Percentiles rank a stretch among this genome's conserved stretches.
Evolutionary conservation across 2,888 invertebrate genomes (phyloP).

Genomic region (Macrophya alboannulata): DNA sequence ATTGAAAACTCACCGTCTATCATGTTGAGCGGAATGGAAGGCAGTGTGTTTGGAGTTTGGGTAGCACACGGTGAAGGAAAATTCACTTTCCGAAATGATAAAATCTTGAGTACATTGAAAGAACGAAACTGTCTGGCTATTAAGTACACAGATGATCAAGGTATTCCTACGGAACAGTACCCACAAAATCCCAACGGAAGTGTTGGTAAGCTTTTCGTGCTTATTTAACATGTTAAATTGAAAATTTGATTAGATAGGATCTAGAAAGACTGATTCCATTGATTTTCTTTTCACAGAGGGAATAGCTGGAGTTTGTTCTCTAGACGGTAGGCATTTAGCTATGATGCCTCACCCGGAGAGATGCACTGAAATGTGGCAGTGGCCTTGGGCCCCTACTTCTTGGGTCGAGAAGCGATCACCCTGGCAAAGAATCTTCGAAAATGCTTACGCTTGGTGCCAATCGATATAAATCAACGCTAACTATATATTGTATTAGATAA

Average conservation of each 20-base stretch:
- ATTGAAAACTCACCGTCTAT: slow-evolving; percentile 88
- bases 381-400: slow-evolving; percentile 86
- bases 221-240: slow-evolving; percentile 46
- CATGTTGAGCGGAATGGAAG: slow-evolving; percentile 95
- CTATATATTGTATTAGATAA: background rate
- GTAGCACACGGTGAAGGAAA: slow-evolving; percentile 97
- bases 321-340: slow-evolving; percentile 96
- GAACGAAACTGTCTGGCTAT: slow-evolving; percentile 87
- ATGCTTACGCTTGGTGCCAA: slow-evolving; percentile 89
- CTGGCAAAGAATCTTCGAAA: slow-evolving; percentile 96
- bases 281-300: slow-evolving; percentile 82
- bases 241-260: slow-evolving; percentile 11
- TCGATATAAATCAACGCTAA: slow-evolving; percentile 3
- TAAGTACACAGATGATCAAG: slow-evolving; percentile 92
- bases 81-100: slow-evolving; percentile 83
- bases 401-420: slow-evolving; percentile 87
- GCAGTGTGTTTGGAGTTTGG: slow-evolving; percentile 96
- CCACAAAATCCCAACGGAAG: slow-evolving; percentile 98
- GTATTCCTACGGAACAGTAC: slow-evolving; percentile 89
- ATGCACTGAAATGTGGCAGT: slow-evolving; percentile 94
- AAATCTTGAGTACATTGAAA: slow-evolving; percentile 81
- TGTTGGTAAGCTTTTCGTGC: slow-evolving; percentile 80
- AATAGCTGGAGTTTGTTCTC: slow-evolving; percentile 94
- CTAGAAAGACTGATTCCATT: background rate
- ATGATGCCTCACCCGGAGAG: slow-evolving; percentile 99